Base-by-base conservation (phyloP, 2,797 vertebrate species). In the Tinamus major region DNA sequence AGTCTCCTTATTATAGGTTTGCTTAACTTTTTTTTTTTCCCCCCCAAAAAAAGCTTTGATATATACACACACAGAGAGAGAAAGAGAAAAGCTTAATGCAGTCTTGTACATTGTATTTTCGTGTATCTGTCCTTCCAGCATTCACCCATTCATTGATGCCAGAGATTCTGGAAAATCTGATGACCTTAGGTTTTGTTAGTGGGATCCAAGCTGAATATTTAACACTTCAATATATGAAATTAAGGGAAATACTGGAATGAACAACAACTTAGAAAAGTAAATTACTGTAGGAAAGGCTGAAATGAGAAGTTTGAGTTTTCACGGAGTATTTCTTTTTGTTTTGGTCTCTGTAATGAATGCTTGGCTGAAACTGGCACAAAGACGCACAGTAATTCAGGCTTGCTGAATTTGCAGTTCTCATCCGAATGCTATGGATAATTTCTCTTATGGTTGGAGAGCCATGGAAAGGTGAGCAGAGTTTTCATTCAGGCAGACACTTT, bases 311-410 rank as follows among this genome's bases (percentile, higher is more conserved):
- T 93, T 33, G 29, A 11, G 26, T 91, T 96, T 90, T 92, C 85
- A 77, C 63, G 85, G 86, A 86, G 68, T 58, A 37, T 61, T 91
- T 78, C 44, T 86, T 93, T 90, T 94, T 94, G 90, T 82, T 96
- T 96, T 95, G 80, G 88, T 93, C 16, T 90, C 78, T 58, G 68
- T 29, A 68, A 63, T 51, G 61, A 96, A 79, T 0, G 13, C 74
- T 88, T 92, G 87, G 80, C 88, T 96, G 93, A 95, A 93, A 93
- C 88, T 94, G 95, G 83, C 90, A 90, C 85, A 41, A 83, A 94
- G 90, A 19, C 56, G n/a, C 21, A 4, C 72, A 55, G 48, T 53
- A 39, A 56, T 41, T 71, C 83, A 55, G 33, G 63, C 77, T 64
- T 93, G 91, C 94, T 91, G 90, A 92, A 27, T 49, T 3, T 77